Conservation (phyloP, 2,888 invertebrate genomes). For the Morpho achilles region DNA sequence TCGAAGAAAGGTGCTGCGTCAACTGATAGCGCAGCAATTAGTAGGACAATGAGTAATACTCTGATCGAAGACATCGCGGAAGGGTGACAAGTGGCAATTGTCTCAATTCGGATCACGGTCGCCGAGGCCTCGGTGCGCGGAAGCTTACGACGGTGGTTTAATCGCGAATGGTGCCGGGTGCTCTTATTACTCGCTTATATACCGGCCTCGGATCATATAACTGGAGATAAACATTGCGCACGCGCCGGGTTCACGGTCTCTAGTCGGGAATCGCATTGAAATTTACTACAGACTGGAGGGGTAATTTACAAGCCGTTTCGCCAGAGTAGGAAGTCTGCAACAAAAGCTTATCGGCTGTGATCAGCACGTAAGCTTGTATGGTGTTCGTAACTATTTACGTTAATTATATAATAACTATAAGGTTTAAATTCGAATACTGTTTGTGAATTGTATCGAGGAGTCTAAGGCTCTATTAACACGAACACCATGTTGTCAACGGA, state of each 20-base stretch:
- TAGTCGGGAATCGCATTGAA: slow-evolving; percentile 57
- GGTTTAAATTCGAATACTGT: neutral
- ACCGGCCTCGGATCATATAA: slow-evolving; percentile 76
- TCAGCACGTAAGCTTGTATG: neutral
- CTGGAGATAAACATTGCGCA: slow-evolving; percentile 58
- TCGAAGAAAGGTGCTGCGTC: slow-evolving; percentile 68
- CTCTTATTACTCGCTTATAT: slow-evolving; percentile 64
- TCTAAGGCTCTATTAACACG: neutral
- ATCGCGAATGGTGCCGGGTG: slow-evolving; percentile 74
- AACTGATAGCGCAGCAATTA: slow-evolving; percentile 42
- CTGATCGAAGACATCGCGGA: slow-evolving; percentile 64
- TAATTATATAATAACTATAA: neutral
- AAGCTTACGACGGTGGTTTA: slow-evolving; percentile 65
- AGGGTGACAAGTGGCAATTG: slow-evolving; percentile 61
- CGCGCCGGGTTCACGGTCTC: slow-evolving; percentile 70
- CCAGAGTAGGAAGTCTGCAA: neutral
- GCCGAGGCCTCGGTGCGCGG: slow-evolving; percentile 62
- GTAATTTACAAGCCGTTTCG: slow-evolving; percentile 9
- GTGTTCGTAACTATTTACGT: neutral
- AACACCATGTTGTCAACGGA: too few species aligned
- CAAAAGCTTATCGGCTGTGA: slow-evolving; percentile 3
- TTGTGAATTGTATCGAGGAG: too few species aligned
- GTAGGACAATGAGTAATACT: slow-evolving; percentile 36
- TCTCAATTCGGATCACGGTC: slow-evolving; percentile 67
- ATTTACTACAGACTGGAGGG: slow-evolving; percentile 28